Conservation (phyloP, 2,113 vertebrate genomes). For the Coptodon rendalli region DNA sequence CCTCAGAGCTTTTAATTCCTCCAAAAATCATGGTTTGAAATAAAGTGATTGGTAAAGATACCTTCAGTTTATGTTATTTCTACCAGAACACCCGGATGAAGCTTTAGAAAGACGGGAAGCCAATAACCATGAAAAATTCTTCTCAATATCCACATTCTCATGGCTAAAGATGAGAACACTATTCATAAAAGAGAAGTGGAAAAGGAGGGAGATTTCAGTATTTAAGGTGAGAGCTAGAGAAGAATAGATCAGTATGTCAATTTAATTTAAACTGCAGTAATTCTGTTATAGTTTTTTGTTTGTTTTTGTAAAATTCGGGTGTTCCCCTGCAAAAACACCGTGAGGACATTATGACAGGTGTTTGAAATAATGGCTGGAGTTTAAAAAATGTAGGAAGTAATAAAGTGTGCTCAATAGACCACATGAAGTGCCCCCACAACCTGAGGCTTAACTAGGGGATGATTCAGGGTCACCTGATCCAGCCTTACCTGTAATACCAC, state of each 20-base stretch:
- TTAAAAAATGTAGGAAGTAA: background rate
- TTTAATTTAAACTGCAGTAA: background rate
- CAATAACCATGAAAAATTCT: fast-evolving
- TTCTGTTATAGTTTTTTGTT: background rate
- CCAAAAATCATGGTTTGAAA: background rate
- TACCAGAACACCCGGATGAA: background rate
- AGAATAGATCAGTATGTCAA: fast-evolving
- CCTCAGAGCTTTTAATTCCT: background rate
- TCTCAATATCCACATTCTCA: background rate
- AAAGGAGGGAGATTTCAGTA: background rate
- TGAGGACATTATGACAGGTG: background rate
- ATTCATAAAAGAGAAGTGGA: background rate
- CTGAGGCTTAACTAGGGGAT: background rate
- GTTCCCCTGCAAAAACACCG: background rate
- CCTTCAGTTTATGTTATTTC: background rate
- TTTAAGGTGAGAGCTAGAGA: background rate
- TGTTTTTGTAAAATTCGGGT: fast-evolving
- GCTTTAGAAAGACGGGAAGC: background rate
- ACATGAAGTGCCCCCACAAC: background rate
- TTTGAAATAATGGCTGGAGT: background rate
- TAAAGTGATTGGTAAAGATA: background rate
- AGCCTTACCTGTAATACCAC: background rate
- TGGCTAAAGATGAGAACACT: background rate
- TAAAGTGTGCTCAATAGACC: background rate
- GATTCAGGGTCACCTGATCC: background rate